Base-by-base conservation (phyloP, 2,113 vertebrate genomes). In the Podarcis raffonei region DNA sequence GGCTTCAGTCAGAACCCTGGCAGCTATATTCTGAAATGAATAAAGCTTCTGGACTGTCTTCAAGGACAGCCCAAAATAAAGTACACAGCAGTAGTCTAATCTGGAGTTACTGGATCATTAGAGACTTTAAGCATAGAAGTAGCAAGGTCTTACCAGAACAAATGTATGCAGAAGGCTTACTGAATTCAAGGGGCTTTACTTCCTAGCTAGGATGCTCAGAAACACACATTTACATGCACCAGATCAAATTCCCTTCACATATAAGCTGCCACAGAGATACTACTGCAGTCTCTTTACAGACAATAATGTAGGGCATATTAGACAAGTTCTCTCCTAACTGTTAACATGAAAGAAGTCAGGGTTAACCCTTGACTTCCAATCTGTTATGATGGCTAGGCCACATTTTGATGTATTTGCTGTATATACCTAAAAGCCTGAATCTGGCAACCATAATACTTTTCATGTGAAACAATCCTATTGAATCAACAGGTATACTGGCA, bases 401-500 rank as follows among this genome's bases (percentile, higher is more conserved):
- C 15, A 53, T 53, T 66, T 74, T 39, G 30, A 25, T 9, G 3
- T 74, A n/a, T 76, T 72, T n/a, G 8, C 71, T 88, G n/a, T 68
- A 18, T 22, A 32, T 79, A 30, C 9, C 22, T 42, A 53, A 78
- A 37, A 22, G 25, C 5, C 39, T 53, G 30, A 16, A 66, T 62
- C 74, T 32, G 18, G 30, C 69, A 77, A 68, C 39, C 53, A 59
- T 37, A 84, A 77, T 62, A 78, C 62, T 84, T 84, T 83, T 37
- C 75, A 71, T 62, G 74, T 89, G 72, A 37, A 89, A 83, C 87
- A 84, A 30, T 57, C 72, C 59, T 74, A 69, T 35, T 83, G 62
- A 83, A 89, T 84, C 59, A 87, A 87, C 78, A 87, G 79, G 78
- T 72, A 32, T 27, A 72, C 53, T 81, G 66, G 66, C 39, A 30